These are phyloP conservation scores for Dynastes tityus DNA, from an alignment of 2,888 invertebrate genomes.

Conservation along the genomic window DNA sequence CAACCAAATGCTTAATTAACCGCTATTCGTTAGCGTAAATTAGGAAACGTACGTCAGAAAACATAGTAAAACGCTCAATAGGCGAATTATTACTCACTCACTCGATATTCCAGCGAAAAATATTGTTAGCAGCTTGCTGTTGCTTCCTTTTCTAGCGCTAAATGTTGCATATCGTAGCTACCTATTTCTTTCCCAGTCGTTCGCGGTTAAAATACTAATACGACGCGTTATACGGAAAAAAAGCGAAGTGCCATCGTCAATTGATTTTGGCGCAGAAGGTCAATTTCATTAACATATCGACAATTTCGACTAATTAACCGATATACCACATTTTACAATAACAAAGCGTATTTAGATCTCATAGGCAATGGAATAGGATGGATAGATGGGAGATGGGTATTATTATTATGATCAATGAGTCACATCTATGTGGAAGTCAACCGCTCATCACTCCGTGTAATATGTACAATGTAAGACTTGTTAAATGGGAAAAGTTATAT, in stretches of 20 bases:
- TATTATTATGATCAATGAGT: slow-evolving; percentile 20
- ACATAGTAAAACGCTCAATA: slow-evolving; percentile 15
- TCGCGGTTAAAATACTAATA: background rate
- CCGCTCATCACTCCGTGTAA: too few relatives aligned
- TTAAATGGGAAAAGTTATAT: background rate
- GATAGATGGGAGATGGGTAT: background rate
- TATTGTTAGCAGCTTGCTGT: background rate
- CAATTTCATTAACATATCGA: slow-evolving; percentile 52
- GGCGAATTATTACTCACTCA: slow-evolving; percentile 15
- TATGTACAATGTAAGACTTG: background rate
- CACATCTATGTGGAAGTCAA: slow-evolving; percentile 5
- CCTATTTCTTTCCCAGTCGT: background rate
- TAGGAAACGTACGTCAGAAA: slow-evolving; percentile 24
- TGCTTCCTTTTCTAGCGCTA: background rate
- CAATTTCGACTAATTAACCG: slow-evolving; percentile 46
- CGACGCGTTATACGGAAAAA: slow-evolving; percentile 7
- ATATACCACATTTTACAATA: slow-evolving; percentile 32
- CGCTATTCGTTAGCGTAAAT: slow-evolving; percentile 15
- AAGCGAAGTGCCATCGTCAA: slow-evolving; percentile 33
- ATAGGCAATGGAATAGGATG: background rate
- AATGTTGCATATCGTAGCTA: too few relatives aligned
- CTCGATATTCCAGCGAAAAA: slow-evolving; percentile 12
- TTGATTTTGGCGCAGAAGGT: slow-evolving; percentile 47
- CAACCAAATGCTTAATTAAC: background rate
- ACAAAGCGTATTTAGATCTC: slow-evolving; percentile 14